phyloP scores from a whole-genome alignment of 2,797 vertebrate species.

The Falco naumanni region DNA sequence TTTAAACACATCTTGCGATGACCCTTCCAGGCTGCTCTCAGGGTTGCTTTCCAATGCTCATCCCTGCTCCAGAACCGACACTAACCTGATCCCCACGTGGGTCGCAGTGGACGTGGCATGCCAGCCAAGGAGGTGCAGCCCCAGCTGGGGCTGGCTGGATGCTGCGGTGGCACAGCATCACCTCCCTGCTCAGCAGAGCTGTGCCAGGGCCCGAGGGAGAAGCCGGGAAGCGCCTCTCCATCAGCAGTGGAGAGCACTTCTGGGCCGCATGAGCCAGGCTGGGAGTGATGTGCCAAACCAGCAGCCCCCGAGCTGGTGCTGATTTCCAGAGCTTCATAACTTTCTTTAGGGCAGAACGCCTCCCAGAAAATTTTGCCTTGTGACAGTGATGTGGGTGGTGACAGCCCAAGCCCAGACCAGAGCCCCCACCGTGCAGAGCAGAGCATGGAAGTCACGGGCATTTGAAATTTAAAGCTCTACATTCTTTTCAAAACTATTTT shows the following conservation, averaged over 20 bases:
- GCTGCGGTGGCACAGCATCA: not conserved
- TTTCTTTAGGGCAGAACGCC: constrained; percentile 8
- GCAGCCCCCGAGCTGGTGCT: not conserved
- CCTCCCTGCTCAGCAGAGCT: not conserved
- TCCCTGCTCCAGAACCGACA: not conserved
- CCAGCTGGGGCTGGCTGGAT: not conserved
- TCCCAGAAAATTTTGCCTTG: not conserved
- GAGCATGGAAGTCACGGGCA: not conserved
- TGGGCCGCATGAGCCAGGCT: not conserved
- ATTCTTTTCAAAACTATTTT: constrained; percentile 49
- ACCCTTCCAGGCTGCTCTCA: constrained; percentile 45
- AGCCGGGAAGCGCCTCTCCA: not conserved
- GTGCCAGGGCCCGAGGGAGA: rapidly evolving
- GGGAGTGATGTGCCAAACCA: not conserved
- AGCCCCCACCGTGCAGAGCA: not conserved
- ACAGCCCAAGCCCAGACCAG: not conserved
- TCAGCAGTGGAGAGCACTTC: not conserved
- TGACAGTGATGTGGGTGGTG: not conserved
- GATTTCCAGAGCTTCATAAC: constrained; percentile 6
- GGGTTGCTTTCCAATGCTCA: not conserved
- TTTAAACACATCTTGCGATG: constrained; percentile 39
- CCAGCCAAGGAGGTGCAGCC: not conserved
- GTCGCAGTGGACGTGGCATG: not conserved
- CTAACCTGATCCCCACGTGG: not conserved
- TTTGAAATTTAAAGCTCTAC: constrained; percentile 18